A percentile compares a stretch with the other conserved stretches of the same genome.
These are phyloP conservation scores for Eubucco bourcierii DNA, from an alignment of 2,113 vertebrate species.

Conservation along the genomic window DNA sequence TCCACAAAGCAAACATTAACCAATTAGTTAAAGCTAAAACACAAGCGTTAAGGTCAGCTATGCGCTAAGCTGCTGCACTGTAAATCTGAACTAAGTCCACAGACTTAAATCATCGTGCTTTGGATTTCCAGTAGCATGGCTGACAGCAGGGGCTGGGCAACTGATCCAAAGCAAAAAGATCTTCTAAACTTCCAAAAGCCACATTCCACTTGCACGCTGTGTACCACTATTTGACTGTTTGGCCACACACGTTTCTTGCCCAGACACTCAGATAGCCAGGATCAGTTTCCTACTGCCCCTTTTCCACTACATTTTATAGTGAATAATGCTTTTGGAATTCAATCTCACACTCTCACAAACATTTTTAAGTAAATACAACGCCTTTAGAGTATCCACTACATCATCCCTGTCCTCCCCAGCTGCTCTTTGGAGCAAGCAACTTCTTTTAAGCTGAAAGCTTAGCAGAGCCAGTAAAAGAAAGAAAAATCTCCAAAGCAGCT, in stretches of 20 bases:
- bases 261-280: background rate
- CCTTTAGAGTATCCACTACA: background rate
- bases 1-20: slow-evolving; percentile 63
- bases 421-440: background rate
- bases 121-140: background rate
- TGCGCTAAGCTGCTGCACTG: slow-evolving; percentile 7
- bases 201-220: fast-evolving
- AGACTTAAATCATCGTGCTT: background rate
- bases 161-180: background rate
- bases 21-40: slow-evolving; percentile 55
- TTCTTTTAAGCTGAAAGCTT: background rate
- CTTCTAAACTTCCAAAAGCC: background rate
- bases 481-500: slow-evolving; percentile 41
- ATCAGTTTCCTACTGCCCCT: background rate
- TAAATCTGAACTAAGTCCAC: slow-evolving; percentile 28
- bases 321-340: background rate
- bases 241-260: background rate
- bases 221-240: background rate
- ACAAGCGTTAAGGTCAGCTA: slow-evolving; percentile 8
- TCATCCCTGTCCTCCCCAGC: background rate
- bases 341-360: background rate
- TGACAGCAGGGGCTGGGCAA: background rate
- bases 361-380: background rate
- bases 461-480: background rate
- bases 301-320: background rate